Base-by-base conservation (phyloP, 1,140 invertebrate genomes). In the Papilio xuthus region DNA sequence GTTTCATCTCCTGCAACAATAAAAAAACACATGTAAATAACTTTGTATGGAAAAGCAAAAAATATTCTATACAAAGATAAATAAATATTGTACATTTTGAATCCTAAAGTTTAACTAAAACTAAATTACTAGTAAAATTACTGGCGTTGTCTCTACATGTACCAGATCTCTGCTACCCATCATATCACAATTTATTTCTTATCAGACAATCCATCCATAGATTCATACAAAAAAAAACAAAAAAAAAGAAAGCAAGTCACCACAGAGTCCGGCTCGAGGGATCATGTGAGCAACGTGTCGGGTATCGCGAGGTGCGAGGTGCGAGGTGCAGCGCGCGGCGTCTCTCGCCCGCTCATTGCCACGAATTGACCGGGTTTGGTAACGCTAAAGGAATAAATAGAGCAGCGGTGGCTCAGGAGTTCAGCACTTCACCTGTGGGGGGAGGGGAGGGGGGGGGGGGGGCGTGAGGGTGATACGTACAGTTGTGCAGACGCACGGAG, bases 361-460 rank as follows among this genome's bases (percentile, higher is more conserved):
- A 56, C 50, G 18, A 1, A 56, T 56, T n/a, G 50, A 56, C 50
- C 8, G 50, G 50, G 50, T n/a, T 20, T n/a, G 50, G 50, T 56
- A 56, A 18, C n/a, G 50, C 50, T 56, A 56, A 2, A 9, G n/a
- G 50, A 56, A 56, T 20, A 56, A 56, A 56, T 18, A 53, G 18
- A 53, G 18, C 18, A 18, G n/a, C 20, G 50, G 18, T n/a, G 7
- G 50, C n/a, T 50, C 47, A n/a, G n/a, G n/a, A n/a, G 18, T n/a
- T 50, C 42, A 12, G 42, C 10, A 42, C 42, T 42, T 42, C n/a
- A n/a, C n/a, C n/a, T n/a, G n/a, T n/a, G n/a, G 32, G 32, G 6
- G 32, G 2, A 6, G 32, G 32, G 32, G 6, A 3, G 32, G 94
- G 99, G 99, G 32, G 86, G 79, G 83, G 82, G 79, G 83, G 78